phyloP scores from a whole-genome alignment of 2,888 invertebrate species.

The Drosophila monieri region DNA sequence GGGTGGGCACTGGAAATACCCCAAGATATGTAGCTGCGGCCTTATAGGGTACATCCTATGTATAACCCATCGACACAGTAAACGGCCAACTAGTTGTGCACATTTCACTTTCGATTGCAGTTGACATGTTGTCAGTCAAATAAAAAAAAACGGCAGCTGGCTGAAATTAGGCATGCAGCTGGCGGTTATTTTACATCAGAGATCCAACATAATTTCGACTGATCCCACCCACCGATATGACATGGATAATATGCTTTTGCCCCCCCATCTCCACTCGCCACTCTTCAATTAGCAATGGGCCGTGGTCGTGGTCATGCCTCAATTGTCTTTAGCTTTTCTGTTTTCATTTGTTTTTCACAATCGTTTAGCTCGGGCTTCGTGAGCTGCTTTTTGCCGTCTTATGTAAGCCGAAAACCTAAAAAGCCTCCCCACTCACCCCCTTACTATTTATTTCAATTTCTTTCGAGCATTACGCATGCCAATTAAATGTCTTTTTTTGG shows the following conservation, averaged over 20 bases:
- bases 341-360: constrained; percentile 47
- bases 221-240: constrained; percentile 4
- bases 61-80: constrained; percentile 60
- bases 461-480: constrained; percentile 54
- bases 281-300: constrained; percentile 60
- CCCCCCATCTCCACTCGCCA: constrained; percentile 17
- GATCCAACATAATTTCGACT: constrained; percentile 34
- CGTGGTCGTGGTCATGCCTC: constrained; percentile 59
- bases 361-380: constrained; percentile 22
- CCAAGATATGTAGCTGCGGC: constrained; percentile 19
- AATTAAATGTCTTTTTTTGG: constrained; percentile 46
- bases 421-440: neutral
- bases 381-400: constrained; percentile 13
- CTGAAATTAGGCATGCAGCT: constrained; percentile 54
- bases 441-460: constrained; percentile 13
- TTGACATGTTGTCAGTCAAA: constrained; percentile 37
- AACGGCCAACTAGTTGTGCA: constrained; percentile 29
- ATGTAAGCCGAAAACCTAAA: constrained; percentile 18
- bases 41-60: constrained; percentile 55
- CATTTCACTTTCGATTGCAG: constrained; percentile 23
- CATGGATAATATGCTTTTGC: constrained; percentile 4
- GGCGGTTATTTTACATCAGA: constrained; percentile 54
- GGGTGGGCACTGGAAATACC: constrained; percentile 36
- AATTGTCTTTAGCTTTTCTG: constrained; percentile 53
- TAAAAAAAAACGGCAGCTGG: constrained; percentile 15